Base-by-base conservation (phyloP, 2,113 vertebrate genomes). In the Numenius arquata region DNA sequence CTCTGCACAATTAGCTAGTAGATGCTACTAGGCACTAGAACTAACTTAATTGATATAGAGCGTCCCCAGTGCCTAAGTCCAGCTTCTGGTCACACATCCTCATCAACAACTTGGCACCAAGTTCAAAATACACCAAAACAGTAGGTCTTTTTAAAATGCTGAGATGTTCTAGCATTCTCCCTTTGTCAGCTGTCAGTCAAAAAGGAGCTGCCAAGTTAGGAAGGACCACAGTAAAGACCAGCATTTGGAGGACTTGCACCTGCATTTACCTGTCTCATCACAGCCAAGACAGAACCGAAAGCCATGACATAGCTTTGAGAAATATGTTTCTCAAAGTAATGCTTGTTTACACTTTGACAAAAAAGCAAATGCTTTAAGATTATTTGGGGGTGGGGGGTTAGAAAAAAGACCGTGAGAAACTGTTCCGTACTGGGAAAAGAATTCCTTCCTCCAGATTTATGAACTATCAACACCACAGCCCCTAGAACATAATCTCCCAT, bases 291-390 rank as follows among this genome's bases (percentile, higher is more conserved):
- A 71, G 19, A 70, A 43, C 32, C 2, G 3, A 40, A 27, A 75
- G 12, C 9, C 10, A 40, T 6, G 2, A 68, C 61, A 48, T 0
- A 11, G 6, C 11, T 85, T 76, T 18, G 41, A 55, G 19, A 50
- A 72, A 47, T 8, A 11, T 3, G 17, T 36, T 93, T 83, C 22
- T 29, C 61, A 62, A 79, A 77, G 34, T 41, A 66, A 22, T 7
- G 4, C 5, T 61, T 27, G 25, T 53, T 79, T 40, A 76, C 26
- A 55, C 7, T n/a, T 72, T 5, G 7, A 59, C 27, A 55, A 40
- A 79, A 71, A 66, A 1, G 1, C 5, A 11, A 0, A 5, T 75
- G 25, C n/a, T 55, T 45, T 40, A 48, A 45, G 47, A 45, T 58
- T n/a, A 72, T 50, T 89, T 26, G 15, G 29, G 52, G 52, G 3